Conservation (phyloP, 2,113 vertebrate genomes). For the Xyrauchen texanus region DNA sequence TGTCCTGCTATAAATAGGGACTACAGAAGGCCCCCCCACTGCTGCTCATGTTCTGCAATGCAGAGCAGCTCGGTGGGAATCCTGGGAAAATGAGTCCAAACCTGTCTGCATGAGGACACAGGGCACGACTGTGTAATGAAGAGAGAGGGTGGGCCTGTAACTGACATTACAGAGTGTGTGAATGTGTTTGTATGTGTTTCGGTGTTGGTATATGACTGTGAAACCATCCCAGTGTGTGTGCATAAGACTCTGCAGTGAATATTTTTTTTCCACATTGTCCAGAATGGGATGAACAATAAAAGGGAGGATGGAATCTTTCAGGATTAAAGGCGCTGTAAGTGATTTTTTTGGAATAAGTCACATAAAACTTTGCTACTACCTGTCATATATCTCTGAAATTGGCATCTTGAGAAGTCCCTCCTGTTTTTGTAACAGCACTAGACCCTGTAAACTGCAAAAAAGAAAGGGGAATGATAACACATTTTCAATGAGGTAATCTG, state of each 20-base stretch:
- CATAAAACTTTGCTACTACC: background rate
- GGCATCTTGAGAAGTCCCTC: no score
- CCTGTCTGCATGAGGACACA: conserved; percentile 43
- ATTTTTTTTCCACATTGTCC: no score
- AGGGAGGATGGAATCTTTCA: no score
- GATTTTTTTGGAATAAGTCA: background rate
- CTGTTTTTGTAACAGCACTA: no score
- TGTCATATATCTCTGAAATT: background rate
- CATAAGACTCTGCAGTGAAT: no score
- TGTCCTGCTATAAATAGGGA: conserved; percentile 58
- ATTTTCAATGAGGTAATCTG: no score
- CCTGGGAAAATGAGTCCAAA: conserved; percentile 59
- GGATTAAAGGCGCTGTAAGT: background rate
- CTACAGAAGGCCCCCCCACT: conserved; percentile 56
- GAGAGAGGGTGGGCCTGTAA: conserved; percentile 17
- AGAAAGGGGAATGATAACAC: no score
- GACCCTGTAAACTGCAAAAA: no score
- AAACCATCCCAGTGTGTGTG: no score
- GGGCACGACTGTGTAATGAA: conserved; percentile 47
- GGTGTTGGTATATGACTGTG: no score
- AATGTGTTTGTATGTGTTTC: background rate
- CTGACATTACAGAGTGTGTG: conserved; percentile 20
- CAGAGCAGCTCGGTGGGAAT: conserved; percentile 59
- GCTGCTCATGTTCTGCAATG: conserved; percentile 54
- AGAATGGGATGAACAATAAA: background rate